Conservation (phyloP, 2,797 vertebrate genomes). For the Gallinago stenura region DNA sequence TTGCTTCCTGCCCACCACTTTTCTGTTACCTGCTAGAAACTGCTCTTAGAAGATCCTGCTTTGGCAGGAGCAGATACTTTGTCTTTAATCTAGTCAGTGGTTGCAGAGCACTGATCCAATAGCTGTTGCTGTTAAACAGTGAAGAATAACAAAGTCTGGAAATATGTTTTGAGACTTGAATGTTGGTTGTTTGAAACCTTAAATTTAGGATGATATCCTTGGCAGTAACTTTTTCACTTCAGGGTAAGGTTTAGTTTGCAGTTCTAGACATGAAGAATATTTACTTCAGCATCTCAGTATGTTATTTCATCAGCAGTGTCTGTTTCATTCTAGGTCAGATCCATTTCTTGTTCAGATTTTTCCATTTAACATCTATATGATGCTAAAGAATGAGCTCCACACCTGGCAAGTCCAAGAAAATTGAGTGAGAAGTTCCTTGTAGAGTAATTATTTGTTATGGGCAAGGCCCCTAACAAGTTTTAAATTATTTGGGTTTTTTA, state of each 20-base stretch:
- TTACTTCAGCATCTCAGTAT: constrained; percentile 3
- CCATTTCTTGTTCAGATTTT: not conserved
- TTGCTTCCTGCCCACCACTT: not conserved
- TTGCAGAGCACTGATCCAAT: not conserved
- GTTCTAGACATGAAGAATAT: not conserved
- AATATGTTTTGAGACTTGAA: not conserved
- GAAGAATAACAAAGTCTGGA: not conserved
- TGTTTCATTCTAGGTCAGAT: not conserved
- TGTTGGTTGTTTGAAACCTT: not conserved
- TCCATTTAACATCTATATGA: not conserved
- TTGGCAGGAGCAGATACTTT: not conserved
- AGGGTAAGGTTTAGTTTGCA: constrained; percentile 16
- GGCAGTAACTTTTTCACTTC: not conserved
- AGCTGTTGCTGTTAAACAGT: not conserved
- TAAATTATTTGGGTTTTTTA: not conserved
- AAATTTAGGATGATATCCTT: not conserved
- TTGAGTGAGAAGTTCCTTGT: not conserved
- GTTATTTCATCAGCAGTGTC: not conserved
- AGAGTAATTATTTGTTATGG: not conserved
- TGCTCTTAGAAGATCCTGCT: not conserved
- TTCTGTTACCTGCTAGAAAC: not conserved
- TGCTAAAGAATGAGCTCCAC: not conserved
- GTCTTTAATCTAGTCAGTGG: not conserved
- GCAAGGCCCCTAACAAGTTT: not conserved
- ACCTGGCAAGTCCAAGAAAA: not conserved